A percentile compares a stretch with the other conserved stretches of the same genome.
phyloP scores from a whole-genome alignment of 2,888 invertebrate species.

The Leuctra nigra region DNA sequence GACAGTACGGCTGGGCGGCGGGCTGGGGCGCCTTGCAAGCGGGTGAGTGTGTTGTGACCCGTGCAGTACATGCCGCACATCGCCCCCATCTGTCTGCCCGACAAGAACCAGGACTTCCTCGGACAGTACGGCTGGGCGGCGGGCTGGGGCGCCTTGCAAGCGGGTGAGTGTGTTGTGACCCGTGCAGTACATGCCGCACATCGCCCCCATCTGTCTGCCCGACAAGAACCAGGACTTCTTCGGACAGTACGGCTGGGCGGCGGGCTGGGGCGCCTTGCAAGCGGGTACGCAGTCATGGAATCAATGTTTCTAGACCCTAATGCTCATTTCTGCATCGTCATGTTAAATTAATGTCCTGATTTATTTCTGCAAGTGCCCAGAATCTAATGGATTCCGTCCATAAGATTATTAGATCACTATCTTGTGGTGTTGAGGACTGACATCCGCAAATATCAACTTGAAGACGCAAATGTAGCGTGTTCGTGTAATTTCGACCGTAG shows the following conservation, averaged over 20 bases:
- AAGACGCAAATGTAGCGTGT: no score
- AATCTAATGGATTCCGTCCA: no score
- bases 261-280: slow-evolving; percentile 85
- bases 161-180: slow-evolving; percentile 57
- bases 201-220: slow-evolving; percentile 82
- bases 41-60: slow-evolving; percentile 44
- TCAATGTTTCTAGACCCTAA: no score
- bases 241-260: slow-evolving; percentile 87
- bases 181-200: slow-evolving; percentile 57
- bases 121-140: slow-evolving; percentile 90
- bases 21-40: slow-evolving; percentile 84
- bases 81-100: slow-evolving; percentile 84
- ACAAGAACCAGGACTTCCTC: slow-evolving; percentile 81
- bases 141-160: slow-evolving; percentile 82
- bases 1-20: slow-evolving; percentile 87
- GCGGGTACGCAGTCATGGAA: no score
- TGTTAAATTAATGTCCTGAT: no score
- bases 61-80: slow-evolving; percentile 58
- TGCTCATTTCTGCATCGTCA: no score
- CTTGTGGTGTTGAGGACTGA: no score
- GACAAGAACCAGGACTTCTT: slow-evolving; percentile 84
- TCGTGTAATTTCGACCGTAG: no score
- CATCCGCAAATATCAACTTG: no score
- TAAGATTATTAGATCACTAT: no score
- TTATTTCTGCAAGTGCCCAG: no score